Evolutionary conservation across 2,797 vertebrate species (phyloP), one percentile per base, ranked within the genome.

Genomic region (Phylloscopus collybita): DNA sequence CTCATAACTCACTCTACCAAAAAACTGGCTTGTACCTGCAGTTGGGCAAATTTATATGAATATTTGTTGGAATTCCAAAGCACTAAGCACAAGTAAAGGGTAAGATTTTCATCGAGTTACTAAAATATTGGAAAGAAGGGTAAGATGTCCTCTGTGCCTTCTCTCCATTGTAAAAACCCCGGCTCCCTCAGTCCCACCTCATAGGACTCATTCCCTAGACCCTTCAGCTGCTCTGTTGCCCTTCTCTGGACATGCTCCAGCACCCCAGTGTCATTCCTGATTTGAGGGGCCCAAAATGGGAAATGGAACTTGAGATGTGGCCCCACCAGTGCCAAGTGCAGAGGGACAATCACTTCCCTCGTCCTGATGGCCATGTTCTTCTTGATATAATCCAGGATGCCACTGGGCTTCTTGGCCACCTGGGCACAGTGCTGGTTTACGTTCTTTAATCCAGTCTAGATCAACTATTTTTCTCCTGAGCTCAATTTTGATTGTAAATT

Each of bases 331-430:
- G 20, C 13, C 2, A 0, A 47, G 29, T 14, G 5, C 11, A 54
- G 57, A 47, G 16, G 6, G 11, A 18, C 11, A 26, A 7, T 42
- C 9, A 6, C 30, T 34, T 23, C 25, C 49, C 42, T 30, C 9
- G 5, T 61, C n/a, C 54, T 47, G 14, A 30, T 49, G 65, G 20
- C 29, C 34, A 26, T 0, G 0, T 3, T 86, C 11, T 26, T 40
- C 34, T 12, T 34, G 11, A 18, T 12, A 15, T 11, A 26, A 12
- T 18, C 20, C 56, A 49, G 40, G 9, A 34, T 25, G 7, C 16
- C 34, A 6, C 8, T 47, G 40, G n/a, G 20, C 7, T 40, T 30
- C 57, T 56, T 42, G 57, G 42, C 11, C 57, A 34, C 34, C 16
- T 26, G 65, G 23, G 17, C 34, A 70, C 34, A 21, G 20, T 17